A percentile compares a stretch with the other conserved stretches of the same genome.
These are phyloP conservation scores for Ladona fulva DNA, from an alignment of 1,140 invertebrate genomes.

Conservation along the genomic window DNA sequence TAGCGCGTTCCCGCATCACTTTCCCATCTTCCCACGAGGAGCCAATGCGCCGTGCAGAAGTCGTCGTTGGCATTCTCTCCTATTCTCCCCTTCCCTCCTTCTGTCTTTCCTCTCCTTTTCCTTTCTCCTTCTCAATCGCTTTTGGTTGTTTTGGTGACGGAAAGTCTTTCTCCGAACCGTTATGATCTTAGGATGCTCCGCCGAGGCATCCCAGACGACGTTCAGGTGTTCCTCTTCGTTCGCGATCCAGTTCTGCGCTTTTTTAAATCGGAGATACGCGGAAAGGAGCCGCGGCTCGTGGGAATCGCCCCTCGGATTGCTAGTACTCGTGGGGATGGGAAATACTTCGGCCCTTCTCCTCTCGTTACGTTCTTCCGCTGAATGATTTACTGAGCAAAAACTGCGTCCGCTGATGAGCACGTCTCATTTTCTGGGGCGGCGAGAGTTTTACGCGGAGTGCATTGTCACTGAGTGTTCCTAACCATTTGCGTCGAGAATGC, in stretches of 20 bases:
- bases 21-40: background rate
- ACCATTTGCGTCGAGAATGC: no score
- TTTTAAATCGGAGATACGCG: background rate
- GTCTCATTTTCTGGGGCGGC: no score
- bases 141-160: background rate
- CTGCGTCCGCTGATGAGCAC: no score
- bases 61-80: background rate
- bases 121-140: background rate
- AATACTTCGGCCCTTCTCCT: background rate
- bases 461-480: no score
- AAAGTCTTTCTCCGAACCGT: background rate
- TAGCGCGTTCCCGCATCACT: background rate
- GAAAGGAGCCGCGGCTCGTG: background rate
- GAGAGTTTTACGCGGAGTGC: no score
- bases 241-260: background rate
- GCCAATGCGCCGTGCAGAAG: background rate
- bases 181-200: background rate
- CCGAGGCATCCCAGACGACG: no score
- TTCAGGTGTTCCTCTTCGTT: background rate
- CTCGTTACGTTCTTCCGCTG: background rate
- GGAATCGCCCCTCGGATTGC: background rate
- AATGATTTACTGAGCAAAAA: no score
- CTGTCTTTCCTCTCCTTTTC: background rate
- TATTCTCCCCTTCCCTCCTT: background rate
- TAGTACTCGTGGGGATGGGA: background rate